These are phyloP conservation scores for Leuciscus waleckii DNA, from an alignment of 2,797 vertebrate species.

Conservation along the genomic window DNA sequence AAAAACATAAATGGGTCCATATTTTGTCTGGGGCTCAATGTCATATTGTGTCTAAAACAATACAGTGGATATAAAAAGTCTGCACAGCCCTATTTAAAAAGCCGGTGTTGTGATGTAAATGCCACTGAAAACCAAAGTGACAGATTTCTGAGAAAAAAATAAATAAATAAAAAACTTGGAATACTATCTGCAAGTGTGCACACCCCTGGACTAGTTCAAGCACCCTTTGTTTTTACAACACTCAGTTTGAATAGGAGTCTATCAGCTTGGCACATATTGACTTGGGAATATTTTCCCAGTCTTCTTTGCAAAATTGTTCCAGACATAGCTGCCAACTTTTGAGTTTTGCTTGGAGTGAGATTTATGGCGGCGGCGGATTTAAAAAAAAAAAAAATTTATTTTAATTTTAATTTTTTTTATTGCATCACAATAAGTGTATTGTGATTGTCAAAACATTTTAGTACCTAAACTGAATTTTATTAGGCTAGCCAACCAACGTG, in stretches of 20 bases:
- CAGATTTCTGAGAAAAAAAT: background rate
- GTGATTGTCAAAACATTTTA: too few relatives aligned
- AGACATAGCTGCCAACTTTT: too few relatives aligned
- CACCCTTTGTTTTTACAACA: background rate
- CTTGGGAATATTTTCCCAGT: too few relatives aligned
- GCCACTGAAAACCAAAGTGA: background rate
- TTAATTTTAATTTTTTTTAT: too few relatives aligned
- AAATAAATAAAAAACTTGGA: background rate
- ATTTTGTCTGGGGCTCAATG: background rate
- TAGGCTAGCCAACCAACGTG: too few relatives aligned
- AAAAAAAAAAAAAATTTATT: too few relatives aligned
- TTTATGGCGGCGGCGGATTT: too few relatives aligned
- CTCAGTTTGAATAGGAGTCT: background rate
- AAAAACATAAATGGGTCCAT: background rate
- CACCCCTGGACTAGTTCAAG: background rate
- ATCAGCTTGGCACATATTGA: background rate
- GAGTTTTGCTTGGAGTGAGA: too few relatives aligned
- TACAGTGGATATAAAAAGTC: background rate
- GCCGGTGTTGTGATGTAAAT: background rate
- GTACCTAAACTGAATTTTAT: too few relatives aligned
- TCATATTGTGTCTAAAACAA: constrained; percentile 1
- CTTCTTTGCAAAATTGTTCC: too few relatives aligned
- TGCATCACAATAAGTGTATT: too few relatives aligned
- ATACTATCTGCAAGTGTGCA: background rate
- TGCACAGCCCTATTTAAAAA: background rate